A percentile compares a stretch with the other conserved stretches of the same genome.
Conservation (phyloP, 2,888 invertebrate genomes). For the Julus scanicus region DNA sequence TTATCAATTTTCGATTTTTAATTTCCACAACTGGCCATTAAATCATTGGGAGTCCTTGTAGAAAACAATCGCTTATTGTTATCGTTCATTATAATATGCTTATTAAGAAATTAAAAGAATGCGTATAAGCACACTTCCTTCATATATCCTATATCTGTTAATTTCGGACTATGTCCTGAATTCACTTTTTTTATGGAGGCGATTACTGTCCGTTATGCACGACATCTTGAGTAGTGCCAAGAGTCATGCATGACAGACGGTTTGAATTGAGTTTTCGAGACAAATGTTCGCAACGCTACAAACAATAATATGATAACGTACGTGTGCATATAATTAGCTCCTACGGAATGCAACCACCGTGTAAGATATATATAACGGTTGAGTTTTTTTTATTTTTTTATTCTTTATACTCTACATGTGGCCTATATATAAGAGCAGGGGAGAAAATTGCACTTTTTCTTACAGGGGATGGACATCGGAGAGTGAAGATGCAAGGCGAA, state of each 20-base stretch:
- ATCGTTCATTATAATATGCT: background rate
- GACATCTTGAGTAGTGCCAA: background rate
- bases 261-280: constrained; percentile 24
- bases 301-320: constrained; percentile 30
- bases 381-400: background rate
- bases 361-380: constrained; percentile 8
- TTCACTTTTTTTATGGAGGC: background rate
- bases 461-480: background rate
- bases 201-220: background rate
- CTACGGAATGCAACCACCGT: background rate
- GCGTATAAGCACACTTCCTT: constrained; percentile 19
- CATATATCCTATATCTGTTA: constrained; percentile 9
- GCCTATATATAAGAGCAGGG: constrained; percentile 15
- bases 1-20: constrained; percentile 17
- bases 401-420: constrained; percentile 17
- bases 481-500: constrained; percentile 6
- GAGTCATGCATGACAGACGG: background rate
- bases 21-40: background rate
- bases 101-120: background rate
- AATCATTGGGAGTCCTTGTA: background rate
- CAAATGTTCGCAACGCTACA: background rate
- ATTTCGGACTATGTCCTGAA: constrained; percentile 3
- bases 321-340: background rate
- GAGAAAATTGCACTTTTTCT: constrained; percentile 30
- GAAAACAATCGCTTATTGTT: constrained; percentile 30